Conservation (phyloP, 2,888 invertebrate species). For the Rhorus exstirpatorius region DNA sequence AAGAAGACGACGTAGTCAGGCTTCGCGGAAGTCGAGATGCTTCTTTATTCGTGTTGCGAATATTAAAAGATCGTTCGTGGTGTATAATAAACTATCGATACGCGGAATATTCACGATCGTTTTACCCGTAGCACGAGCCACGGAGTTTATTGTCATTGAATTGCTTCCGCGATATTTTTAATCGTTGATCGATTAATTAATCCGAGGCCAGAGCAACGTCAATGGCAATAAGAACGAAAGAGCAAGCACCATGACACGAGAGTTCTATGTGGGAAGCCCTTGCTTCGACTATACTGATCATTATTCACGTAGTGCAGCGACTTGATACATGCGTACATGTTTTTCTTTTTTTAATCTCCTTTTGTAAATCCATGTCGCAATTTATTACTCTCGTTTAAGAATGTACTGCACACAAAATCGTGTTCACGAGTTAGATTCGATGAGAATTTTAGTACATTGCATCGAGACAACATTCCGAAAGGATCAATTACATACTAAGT, state of each 20-base stretch:
- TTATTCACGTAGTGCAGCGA: constrained; percentile 3
- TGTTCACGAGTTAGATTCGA: too few species aligned
- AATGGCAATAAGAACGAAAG: constrained; percentile 14
- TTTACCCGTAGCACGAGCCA: constrained; percentile 29
- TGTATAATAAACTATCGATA: constrained; percentile 26
- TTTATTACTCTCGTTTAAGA: constrained; percentile 2
- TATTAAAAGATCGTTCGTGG: constrained; percentile 44
- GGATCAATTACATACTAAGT: too few species aligned
- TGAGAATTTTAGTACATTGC: too few species aligned
- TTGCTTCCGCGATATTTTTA: constrained; percentile 52
- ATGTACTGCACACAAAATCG: not conserved
- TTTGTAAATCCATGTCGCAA: constrained; percentile 14
- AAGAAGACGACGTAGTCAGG: constrained; percentile 55
- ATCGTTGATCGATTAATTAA: constrained; percentile 46
- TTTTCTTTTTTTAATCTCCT: not conserved
- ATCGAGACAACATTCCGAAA: too few species aligned
- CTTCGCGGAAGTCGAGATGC: constrained; percentile 64
- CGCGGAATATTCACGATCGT: constrained; percentile 31
- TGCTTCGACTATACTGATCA: constrained; percentile 16
- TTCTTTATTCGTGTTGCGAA: constrained; percentile 37
- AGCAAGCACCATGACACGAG: not conserved
- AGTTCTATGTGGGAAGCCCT: not conserved
- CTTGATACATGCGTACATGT: not conserved
- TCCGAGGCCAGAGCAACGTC: constrained; percentile 34
- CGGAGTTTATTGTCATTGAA: constrained; percentile 8